Conservation (phyloP, 2,797 vertebrate species). For the Mus caroli region DNA sequence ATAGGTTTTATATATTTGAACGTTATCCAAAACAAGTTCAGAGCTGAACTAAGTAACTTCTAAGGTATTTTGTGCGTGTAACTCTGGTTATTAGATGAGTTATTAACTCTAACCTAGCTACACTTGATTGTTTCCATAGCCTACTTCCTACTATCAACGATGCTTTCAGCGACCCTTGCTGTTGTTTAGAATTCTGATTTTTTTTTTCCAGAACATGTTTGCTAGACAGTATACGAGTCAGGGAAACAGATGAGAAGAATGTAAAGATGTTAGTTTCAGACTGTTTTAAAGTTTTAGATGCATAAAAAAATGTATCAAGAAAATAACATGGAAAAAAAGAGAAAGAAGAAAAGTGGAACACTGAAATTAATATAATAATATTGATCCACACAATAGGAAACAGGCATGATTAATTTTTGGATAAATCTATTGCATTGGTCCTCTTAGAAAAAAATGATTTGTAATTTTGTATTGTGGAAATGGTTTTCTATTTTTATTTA, state of each 20-base stretch:
- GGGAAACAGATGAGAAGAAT: not conserved
- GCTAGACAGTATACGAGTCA: not conserved
- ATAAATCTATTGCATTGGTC: not conserved
- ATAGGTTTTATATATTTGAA: slow-evolving; percentile 40
- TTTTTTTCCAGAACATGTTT: not conserved
- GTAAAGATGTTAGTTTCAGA: not conserved
- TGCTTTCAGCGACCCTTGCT: not conserved
- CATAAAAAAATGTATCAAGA: slow-evolving; percentile 53
- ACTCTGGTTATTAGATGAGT: not conserved
- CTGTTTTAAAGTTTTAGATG: not conserved
- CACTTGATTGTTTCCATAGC: not conserved
- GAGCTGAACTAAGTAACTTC: not conserved
- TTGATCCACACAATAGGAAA: not conserved
- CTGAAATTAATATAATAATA: not conserved
- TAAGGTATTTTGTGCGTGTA: not conserved
- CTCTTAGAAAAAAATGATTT: not conserved
- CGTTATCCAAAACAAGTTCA: slow-evolving; percentile 16
- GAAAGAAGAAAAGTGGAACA: not conserved
- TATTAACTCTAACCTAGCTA: slow-evolving; percentile 3
- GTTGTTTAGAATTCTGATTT: not conserved
- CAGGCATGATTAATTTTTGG: not conserved
- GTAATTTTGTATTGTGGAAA: not conserved
- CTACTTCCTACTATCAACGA: not conserved
- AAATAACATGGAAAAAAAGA: not conserved
- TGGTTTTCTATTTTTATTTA: not conserved